Percentiles rank a stretch among this genome's conserved stretches.
These are phyloP conservation scores for Tauraco erythrolophus DNA, from an alignment of 2,113 vertebrate genomes.

Conservation along the genomic window DNA sequence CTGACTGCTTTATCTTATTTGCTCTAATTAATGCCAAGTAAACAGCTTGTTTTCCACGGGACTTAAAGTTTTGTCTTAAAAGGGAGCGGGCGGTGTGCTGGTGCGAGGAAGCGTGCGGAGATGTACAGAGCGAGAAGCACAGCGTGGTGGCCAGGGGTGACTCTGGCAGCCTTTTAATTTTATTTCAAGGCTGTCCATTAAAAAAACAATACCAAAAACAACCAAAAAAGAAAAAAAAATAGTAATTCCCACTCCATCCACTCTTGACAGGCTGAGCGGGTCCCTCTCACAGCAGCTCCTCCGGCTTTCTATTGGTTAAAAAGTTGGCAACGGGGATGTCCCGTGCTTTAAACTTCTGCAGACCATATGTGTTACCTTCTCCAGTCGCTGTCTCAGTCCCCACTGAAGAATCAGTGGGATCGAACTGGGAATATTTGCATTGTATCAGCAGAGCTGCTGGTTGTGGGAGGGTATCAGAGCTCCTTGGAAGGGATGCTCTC, in stretches of 20 bases:
- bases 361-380: fast-evolving
- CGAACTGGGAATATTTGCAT: background rate
- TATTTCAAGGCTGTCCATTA: background rate
- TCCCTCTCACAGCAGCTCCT: fast-evolving
- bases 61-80: background rate
- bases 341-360: background rate
- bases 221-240: background rate
- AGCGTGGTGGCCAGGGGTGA: background rate
- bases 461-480: background rate
- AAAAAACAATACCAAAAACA: background rate
- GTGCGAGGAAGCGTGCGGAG: background rate
- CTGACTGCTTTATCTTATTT: conserved; percentile 39
- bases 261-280: too few species aligned
- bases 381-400: background rate
- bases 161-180: background rate
- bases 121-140: fast-evolving
- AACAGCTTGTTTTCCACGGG: background rate
- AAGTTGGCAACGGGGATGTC: background rate
- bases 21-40: conserved; percentile 34
- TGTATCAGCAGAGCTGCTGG: background rate
- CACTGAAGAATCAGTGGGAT: background rate
- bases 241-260: background rate
- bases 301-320: background rate
- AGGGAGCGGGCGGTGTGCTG: background rate
- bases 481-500: fast-evolving